phyloP scores from a whole-genome alignment of 2,797 vertebrate genomes.

The Lagodon rhomboides region DNA sequence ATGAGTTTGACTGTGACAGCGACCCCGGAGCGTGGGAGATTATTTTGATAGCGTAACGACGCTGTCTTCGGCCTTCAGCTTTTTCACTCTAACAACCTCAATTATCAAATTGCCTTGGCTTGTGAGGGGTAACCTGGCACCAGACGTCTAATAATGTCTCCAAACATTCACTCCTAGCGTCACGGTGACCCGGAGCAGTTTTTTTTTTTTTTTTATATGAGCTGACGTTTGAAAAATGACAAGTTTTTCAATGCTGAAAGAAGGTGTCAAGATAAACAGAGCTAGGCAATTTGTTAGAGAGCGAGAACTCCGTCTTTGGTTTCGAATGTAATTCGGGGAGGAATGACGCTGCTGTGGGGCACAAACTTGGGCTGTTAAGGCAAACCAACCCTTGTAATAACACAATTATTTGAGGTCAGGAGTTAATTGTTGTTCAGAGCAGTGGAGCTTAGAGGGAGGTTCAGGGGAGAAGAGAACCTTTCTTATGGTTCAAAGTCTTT shows the following conservation, averaged over 20 bases:
- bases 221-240: constrained; percentile 62
- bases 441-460: constrained; percentile 53
- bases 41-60: constrained; percentile 77
- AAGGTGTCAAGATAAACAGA: constrained; percentile 71
- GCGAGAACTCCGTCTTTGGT: constrained; percentile 43
- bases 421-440: constrained; percentile 79
- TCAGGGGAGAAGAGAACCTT: constrained; percentile 56
- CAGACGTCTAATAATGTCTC: constrained; percentile 74
- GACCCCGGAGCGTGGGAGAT: constrained; percentile 65
- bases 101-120: constrained; percentile 85
- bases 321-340: constrained; percentile 47
- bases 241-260: constrained; percentile 41
- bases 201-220: constrained; percentile 56
- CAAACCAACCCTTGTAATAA: constrained; percentile 74
- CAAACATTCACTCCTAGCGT: constrained; percentile 68
- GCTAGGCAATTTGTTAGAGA: constrained; percentile 65
- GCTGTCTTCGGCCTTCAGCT: constrained; percentile 76
- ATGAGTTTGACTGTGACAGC: constrained; percentile 82
- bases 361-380: constrained; percentile 40
- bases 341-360: constrained; percentile 45
- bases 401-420: constrained; percentile 81
- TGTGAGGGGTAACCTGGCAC: constrained; percentile 79
- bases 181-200: constrained; percentile 46
- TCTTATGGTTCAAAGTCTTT: constrained; percentile 59
- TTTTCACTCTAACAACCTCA: constrained; percentile 81